These are phyloP conservation scores for Syngnathus typhle DNA, from an alignment of 2,113 vertebrate species.

Conservation along the genomic window DNA sequence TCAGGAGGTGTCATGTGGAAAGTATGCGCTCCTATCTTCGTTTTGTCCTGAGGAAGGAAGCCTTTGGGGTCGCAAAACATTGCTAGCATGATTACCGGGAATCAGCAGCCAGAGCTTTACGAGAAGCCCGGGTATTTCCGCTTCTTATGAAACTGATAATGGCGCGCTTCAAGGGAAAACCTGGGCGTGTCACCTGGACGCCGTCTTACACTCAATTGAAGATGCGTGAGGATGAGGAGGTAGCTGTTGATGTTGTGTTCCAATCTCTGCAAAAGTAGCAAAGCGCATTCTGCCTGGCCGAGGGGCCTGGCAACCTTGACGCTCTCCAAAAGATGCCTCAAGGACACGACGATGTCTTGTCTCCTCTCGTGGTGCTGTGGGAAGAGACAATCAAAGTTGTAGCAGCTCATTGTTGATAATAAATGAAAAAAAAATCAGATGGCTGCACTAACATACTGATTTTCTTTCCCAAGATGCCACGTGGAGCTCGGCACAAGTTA, in stretches of 20 bases:
- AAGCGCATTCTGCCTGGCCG: slow-evolving; percentile 41
- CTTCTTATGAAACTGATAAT: slow-evolving; percentile 25
- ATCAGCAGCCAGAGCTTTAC: no score
- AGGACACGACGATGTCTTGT: slow-evolving; percentile 56
- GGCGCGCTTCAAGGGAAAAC: slow-evolving; percentile 7
- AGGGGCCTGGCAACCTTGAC: slow-evolving; percentile 35
- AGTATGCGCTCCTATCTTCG: slow-evolving; percentile 51
- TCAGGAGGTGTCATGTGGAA: slow-evolving; percentile 35
- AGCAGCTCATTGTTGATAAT: not conserved
- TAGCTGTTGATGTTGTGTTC: slow-evolving; percentile 65
- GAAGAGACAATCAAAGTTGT: slow-evolving; percentile 10
- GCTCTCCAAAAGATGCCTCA: slow-evolving; percentile 48
- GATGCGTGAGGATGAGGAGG: slow-evolving; percentile 52
- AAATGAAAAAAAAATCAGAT: slow-evolving; percentile 1
- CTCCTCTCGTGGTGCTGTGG: slow-evolving; percentile 55
- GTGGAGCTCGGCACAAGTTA: slow-evolving; percentile 56
- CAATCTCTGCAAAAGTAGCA: slow-evolving; percentile 46
- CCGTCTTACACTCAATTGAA: slow-evolving; percentile 53
- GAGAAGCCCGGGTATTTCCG: slow-evolving; percentile 54
- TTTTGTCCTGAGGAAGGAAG: slow-evolving; percentile 65
- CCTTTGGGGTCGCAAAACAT: slow-evolving; percentile 27
- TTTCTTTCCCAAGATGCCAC: slow-evolving; percentile 58
- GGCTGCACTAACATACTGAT: slow-evolving; percentile 48
- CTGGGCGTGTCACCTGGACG: slow-evolving; percentile 9
- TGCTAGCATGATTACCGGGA: slow-evolving; percentile 13